Evolutionary conservation across 2,888 invertebrate genomes (phyloP), one percentile per base, ranked within the genome.

Genomic region (Thera britannica): DNA sequence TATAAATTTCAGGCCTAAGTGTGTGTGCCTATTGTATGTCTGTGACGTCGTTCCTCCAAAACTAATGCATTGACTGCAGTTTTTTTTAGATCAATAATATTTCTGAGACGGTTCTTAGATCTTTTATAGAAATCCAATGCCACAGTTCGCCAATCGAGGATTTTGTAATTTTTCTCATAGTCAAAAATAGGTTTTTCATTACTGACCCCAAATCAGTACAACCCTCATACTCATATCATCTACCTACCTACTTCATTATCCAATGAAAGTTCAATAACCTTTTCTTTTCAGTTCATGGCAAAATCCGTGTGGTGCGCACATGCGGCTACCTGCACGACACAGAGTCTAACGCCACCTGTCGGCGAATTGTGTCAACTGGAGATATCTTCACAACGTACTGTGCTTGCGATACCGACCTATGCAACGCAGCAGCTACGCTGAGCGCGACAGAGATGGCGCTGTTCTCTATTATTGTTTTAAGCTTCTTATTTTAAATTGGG

Each of bases 311-410:
- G n/a, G 96, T 97, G 3, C 95, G 98, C 51, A 95, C 96, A 68
- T 98, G 98, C 79, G 98, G 97, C 2, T 98, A 96, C 88, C 90
- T 97, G 59, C 94, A 94, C 35, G 96, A 97, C 73, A 94, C 92
- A 2, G 93, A 90, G 88, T 62, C 72, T n/a, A 72, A 75, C 59
- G 71, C 82, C 95, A 94, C 94, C 69, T 97, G 97, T 83, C 87
- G 95, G 73, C 94, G 94, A 76, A 95, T 97, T 71, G 94, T 95
- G 11, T 97, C 97, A 48, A 97, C 96, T 12, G 96, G 97, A 72
- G 90, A 92, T 35, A 95, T 98, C 0, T 95, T 95, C 75, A 95
- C 96, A 62, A 92, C 94, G 2, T 97, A 97, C 86, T 98, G 98
- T 87, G 94, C 97, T 68, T 98, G 98, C 87, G 95, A 96, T 79